Percentiles rank a stretch among this genome's conserved stretches.
phyloP scores from a whole-genome alignment of 2,797 vertebrate genomes.

The Spinus pinus region DNA sequence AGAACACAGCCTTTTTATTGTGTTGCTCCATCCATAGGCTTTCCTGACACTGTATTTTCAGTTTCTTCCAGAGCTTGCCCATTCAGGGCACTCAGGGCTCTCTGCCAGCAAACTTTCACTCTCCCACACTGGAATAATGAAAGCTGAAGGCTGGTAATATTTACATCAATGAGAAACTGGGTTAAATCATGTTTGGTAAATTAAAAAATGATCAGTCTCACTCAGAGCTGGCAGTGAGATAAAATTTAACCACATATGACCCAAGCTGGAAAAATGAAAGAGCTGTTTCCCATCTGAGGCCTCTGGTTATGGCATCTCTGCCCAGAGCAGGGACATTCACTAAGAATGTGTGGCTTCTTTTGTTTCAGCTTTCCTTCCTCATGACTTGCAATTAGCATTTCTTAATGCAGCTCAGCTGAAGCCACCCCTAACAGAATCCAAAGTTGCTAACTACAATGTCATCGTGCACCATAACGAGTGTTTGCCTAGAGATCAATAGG shows the following conservation, averaged over 20 bases:
- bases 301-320: not conserved
- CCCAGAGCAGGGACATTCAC: not conserved
- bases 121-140: not conserved
- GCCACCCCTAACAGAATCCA: not conserved
- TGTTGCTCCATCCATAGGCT: not conserved
- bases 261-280: not conserved
- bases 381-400: conserved; percentile 44
- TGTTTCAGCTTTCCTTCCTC: conserved; percentile 30
- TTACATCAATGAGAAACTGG: not conserved
- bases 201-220: conserved; percentile 4
- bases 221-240: not conserved
- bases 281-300: not conserved
- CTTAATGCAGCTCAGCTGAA: conserved; percentile 42
- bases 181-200: not conserved
- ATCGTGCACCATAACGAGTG: conserved; percentile 24
- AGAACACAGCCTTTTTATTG: not conserved
- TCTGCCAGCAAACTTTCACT: not conserved
- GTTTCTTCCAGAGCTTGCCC: not conserved
- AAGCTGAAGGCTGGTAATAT: not conserved
- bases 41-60: not conserved
- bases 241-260: not conserved
- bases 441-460: conserved; percentile 56
- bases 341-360: not conserved
- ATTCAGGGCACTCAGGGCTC: not conserved
- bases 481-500: conserved; percentile 71